These are phyloP conservation scores for Habropoda laboriosa DNA, from an alignment of 1,140 invertebrate species.

Conservation along the genomic window DNA sequence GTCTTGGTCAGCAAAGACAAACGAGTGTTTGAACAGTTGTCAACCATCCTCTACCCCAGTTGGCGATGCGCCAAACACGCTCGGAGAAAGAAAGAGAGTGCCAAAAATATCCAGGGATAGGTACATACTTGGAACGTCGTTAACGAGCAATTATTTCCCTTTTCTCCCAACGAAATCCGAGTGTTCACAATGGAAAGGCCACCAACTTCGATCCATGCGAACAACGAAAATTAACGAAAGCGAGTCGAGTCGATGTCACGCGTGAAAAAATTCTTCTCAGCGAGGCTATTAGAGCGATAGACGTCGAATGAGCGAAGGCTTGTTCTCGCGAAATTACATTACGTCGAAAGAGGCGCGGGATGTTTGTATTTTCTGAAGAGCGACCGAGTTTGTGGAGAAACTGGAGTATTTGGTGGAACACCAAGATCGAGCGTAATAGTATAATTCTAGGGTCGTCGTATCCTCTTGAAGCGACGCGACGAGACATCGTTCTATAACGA, in stretches of 20 bases:
- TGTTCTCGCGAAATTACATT: background rate
- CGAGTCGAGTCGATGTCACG: background rate
- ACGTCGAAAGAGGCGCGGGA: too few relatives aligned
- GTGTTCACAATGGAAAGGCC: slow-evolving; percentile 18
- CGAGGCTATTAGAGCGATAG: too few relatives aligned
- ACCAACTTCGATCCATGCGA: background rate
- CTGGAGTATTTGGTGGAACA: slow-evolving; percentile 18
- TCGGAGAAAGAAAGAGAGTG: slow-evolving; percentile 48
- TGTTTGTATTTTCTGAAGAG: background rate
- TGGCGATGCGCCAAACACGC: slow-evolving; percentile 56
- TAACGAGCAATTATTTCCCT: slow-evolving; percentile 61
- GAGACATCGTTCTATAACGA: slow-evolving; percentile 17
- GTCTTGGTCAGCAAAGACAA: slow-evolving; percentile 60
- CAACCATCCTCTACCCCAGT: slow-evolving; percentile 63
- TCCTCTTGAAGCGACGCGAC: background rate
- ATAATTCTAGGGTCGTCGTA: slow-evolving; percentile 26
- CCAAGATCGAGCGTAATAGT: slow-evolving; percentile 30
- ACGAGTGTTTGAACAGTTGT: slow-evolving; percentile 65
- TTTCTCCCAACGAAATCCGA: background rate
- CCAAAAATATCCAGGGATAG: slow-evolving; percentile 51
- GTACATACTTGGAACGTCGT: slow-evolving; percentile 43
- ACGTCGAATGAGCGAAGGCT: too few relatives aligned
- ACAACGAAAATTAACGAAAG: too few relatives aligned
- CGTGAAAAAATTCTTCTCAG: background rate
- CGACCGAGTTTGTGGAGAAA: background rate